Evolutionary conservation across 2,888 invertebrate genomes (phyloP).

Genomic region (Peribatodes rhomboidaria): DNA sequence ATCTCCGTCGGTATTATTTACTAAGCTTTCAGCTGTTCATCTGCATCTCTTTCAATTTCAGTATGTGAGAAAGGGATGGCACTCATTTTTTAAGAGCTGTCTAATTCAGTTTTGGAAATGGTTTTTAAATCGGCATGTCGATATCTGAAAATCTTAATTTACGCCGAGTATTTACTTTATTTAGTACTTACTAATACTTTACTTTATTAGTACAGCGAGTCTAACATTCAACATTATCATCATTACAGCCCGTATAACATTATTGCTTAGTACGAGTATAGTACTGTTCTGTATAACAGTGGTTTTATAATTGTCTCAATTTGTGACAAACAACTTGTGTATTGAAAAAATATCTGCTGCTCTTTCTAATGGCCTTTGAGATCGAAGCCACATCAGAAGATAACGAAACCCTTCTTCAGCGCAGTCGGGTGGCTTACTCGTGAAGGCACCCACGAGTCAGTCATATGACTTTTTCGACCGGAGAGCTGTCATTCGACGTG

Average conservation of each 20-base stretch:
- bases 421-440: neutral
- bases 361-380: neutral
- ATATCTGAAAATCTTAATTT: too few relatives aligned
- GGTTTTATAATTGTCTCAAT: neutral
- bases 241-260: too few relatives aligned
- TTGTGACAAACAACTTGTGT: neutral
- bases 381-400: neutral
- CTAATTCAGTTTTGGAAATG: too few relatives aligned
- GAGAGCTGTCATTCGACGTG: constrained; percentile 51
- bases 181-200: too few relatives aligned
- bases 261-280: too few relatives aligned
- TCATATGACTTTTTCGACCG: constrained; percentile 40
- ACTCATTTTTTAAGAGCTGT: too few relatives aligned
- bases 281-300: too few relatives aligned
- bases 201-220: neutral
- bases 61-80: too few relatives aligned
- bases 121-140: too few relatives aligned
- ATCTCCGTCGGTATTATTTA: neutral
- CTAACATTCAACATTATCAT: neutral
- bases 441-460: neutral
- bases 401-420: neutral
- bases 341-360: neutral
- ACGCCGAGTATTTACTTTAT: too few relatives aligned
- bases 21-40: neutral
- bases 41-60: neutral